Conservation (phyloP, 2,888 invertebrate genomes). For the Calameuta idolon region DNA sequence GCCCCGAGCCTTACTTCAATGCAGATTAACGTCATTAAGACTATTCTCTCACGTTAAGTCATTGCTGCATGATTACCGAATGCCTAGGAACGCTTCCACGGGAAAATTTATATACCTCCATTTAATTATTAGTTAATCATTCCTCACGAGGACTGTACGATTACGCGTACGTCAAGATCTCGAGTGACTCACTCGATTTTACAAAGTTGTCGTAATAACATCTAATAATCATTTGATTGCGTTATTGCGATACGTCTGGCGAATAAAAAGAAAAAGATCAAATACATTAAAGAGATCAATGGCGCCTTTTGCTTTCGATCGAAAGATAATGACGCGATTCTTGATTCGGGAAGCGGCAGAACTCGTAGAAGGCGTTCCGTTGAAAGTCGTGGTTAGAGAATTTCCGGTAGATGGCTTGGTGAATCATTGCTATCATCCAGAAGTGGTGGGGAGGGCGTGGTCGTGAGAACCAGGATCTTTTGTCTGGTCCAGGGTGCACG, state of each 20-base stretch:
- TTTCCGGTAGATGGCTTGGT: slow-evolving; percentile 56
- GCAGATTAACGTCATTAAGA: slow-evolving; percentile 38
- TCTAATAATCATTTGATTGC: neutral
- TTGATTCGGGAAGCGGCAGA: slow-evolving; percentile 3
- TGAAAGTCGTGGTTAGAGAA: slow-evolving; percentile 39
- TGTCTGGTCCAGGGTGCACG: slow-evolving; percentile 54
- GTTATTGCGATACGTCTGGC: neutral
- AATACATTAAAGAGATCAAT: neutral
- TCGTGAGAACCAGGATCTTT: slow-evolving; percentile 62
- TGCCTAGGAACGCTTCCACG: neutral
- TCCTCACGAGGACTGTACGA: neutral
- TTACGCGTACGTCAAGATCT: neutral
- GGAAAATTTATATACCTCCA: neutral
- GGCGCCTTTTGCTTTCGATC: neutral
- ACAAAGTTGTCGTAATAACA: neutral
- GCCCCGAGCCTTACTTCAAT: slow-evolving; percentile 36
- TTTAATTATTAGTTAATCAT: neutral
- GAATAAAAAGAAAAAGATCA: neutral
- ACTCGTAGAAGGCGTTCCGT: neutral
- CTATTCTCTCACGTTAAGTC: slow-evolving; percentile 48
- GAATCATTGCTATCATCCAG: slow-evolving; percentile 45
- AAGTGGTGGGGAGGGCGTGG: slow-evolving; percentile 56
- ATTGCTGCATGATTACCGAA: slow-evolving; percentile 16
- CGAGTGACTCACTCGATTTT: neutral
- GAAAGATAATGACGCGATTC: neutral